phyloP scores from a whole-genome alignment of 2,888 invertebrate species.

The Morpho deidamia region DNA sequence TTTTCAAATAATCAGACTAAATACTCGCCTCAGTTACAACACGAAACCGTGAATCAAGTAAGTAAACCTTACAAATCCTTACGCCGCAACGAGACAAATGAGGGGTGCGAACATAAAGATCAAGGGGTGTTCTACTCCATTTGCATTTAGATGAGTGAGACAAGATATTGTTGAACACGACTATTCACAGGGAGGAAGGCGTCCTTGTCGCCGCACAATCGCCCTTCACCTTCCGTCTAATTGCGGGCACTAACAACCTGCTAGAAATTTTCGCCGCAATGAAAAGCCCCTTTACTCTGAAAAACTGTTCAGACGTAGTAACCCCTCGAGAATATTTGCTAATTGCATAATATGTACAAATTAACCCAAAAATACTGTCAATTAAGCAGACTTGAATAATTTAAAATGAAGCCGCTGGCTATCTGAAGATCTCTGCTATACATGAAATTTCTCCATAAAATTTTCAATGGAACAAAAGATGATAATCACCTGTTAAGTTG shows the following conservation, averaged over 20 bases:
- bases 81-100: conserved; percentile 50
- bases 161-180: conserved; percentile 51
- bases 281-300: conserved; percentile 13
- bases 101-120: conserved; percentile 59
- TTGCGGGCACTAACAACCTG: conserved; percentile 43
- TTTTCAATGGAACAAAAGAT: too few relatives aligned
- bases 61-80: conserved; percentile 41
- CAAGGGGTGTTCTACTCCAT: conserved; percentile 56
- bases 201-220: conserved; percentile 33
- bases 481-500: too few relatives aligned
- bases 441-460: too few relatives aligned
- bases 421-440: too few relatives aligned
- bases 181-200: conserved; percentile 25
- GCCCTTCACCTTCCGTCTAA: conserved; percentile 37
- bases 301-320: background rate
- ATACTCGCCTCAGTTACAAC: background rate
- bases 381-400: too few relatives aligned
- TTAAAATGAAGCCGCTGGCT: too few relatives aligned
- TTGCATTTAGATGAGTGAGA: conserved; percentile 69
- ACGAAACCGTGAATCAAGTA: conserved; percentile 27
- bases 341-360: background rate
- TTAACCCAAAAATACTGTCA: conserved; percentile 1
- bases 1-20: background rate
- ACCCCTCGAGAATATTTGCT: background rate
- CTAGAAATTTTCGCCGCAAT: conserved; percentile 23